phyloP scores from a whole-genome alignment of 2,113 vertebrate species.

The Indri indri region DNA sequence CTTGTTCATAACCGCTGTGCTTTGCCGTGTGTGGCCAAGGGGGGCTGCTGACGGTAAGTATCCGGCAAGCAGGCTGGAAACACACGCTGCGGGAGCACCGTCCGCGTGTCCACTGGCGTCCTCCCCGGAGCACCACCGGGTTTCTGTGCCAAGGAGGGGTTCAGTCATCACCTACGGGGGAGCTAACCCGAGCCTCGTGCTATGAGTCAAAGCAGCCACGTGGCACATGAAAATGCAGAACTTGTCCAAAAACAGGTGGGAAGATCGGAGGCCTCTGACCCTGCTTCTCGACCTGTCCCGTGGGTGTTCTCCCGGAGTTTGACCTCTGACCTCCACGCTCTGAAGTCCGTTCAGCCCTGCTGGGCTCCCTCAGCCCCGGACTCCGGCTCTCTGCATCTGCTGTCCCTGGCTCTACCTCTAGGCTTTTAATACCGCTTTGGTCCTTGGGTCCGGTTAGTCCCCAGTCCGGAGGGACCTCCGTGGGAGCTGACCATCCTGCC shows the following conservation, averaged over 20 bases:
- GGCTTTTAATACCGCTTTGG: neutral
- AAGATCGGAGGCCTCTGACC: neutral
- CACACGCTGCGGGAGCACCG: too few relatives aligned
- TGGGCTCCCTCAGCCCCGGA: neutral
- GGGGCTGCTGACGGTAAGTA: neutral
- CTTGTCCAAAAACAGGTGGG: neutral
- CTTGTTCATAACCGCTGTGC: neutral
- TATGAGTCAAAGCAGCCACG: neutral
- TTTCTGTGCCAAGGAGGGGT: neutral
- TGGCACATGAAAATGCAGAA: neutral
- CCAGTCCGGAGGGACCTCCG: neutral
- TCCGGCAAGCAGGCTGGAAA: neutral
- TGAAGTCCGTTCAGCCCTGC: neutral
- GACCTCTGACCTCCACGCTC: too few relatives aligned
- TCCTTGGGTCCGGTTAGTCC: neutral
- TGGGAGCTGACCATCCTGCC: neutral
- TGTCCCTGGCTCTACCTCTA: neutral
- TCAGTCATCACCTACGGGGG: neutral
- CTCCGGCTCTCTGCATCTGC: neutral
- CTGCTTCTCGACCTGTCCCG: neutral
- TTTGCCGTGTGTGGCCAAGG: neutral
- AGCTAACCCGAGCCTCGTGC: neutral
- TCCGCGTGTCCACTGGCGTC: fast-evolving
- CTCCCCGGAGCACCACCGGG: neutral
- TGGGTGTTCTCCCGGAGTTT: neutral